A percentile compares a stretch with the other conserved stretches of the same genome.
These are phyloP conservation scores for Crotalus viridis DNA, from an alignment of 2,113 vertebrate genomes.

Conservation along the genomic window DNA sequence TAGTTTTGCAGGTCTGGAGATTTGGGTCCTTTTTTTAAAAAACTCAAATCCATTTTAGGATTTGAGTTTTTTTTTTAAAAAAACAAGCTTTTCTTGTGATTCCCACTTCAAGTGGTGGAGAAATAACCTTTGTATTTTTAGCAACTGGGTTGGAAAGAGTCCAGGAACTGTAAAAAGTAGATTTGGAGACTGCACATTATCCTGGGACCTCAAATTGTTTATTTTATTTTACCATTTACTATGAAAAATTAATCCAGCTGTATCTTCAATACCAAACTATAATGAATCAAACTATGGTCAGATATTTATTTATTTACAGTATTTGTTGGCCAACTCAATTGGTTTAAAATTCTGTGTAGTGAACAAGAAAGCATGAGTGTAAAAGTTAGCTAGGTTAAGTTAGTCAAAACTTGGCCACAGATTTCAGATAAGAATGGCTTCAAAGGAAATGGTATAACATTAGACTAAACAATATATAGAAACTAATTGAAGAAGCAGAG, in stretches of 20 bases:
- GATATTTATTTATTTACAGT: background rate
- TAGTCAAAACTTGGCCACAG: background rate
- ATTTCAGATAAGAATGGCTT: background rate
- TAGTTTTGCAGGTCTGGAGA: background rate
- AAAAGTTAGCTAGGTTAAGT: background rate
- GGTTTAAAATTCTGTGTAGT: background rate
- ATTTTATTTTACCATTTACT: background rate
- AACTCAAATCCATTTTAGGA: background rate
- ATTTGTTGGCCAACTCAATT: background rate
- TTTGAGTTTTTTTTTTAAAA: background rate
- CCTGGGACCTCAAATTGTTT: background rate
- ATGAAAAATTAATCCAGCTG: background rate
- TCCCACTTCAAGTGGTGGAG: background rate
- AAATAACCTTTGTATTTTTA: background rate
- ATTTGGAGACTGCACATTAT: background rate
- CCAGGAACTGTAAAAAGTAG: background rate
- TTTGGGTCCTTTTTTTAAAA: background rate
- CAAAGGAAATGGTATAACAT: background rate
- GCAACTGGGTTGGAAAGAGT: background rate
- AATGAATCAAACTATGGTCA: background rate
- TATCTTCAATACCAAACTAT: background rate
- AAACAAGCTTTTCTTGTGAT: background rate
- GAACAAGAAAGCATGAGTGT: background rate
- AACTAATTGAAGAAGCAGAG: constrained; percentile 5
- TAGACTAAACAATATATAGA: background rate